Evolutionary conservation across 2,113 vertebrate species (phyloP), one percentile per base, ranked within the genome.

Genomic region (Xiphophorus maculatus): DNA sequence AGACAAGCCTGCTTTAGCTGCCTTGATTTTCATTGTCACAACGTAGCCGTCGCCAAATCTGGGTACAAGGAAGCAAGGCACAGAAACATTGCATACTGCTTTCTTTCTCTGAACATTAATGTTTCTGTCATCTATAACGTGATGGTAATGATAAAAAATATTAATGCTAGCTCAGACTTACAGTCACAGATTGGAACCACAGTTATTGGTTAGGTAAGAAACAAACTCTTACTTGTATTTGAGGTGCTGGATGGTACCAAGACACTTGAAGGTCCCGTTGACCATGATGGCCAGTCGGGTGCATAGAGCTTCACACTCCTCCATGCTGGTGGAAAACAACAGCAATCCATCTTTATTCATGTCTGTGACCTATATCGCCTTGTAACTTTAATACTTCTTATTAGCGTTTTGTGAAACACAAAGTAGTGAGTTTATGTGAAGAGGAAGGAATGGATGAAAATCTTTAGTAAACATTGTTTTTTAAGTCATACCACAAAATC

Each of bases 281-380:
- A 98, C 97, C 97, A 99, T 98, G 94, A 99, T 98, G 90, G 97
- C 98, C 82, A 98, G 90, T 68, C 97, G 96, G 5, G 97, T 98
- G 71, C 97, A 99, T 71, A 99, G 95, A 0, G 97, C 97, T 87
- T 99, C 98, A 85, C 97, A 98, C 90, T 99, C 98, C 93, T 99
- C 98, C 97, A 99, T 98, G 66, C 97, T 99, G 89, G 69, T 72
- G 63, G 28, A 74, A 81, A 84, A 86, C 48, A 71, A 81, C 25
- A 81, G 64, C 10, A 61, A 74, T 73, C 48, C 66, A 84, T 74
- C 73, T 64, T 76, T 40, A 84, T 74, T 64, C 33, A 63, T 5
- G 9, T 70, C 70, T 29, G 48, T 28, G 44, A 82, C 51, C 28
- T 37, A n/a, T 1, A 11, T 8, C 25, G 25, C 19, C 9, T 9